Evolutionary conservation across 2,113 vertebrate species (phyloP).

Genomic region (Synchiropus splendidus): DNA sequence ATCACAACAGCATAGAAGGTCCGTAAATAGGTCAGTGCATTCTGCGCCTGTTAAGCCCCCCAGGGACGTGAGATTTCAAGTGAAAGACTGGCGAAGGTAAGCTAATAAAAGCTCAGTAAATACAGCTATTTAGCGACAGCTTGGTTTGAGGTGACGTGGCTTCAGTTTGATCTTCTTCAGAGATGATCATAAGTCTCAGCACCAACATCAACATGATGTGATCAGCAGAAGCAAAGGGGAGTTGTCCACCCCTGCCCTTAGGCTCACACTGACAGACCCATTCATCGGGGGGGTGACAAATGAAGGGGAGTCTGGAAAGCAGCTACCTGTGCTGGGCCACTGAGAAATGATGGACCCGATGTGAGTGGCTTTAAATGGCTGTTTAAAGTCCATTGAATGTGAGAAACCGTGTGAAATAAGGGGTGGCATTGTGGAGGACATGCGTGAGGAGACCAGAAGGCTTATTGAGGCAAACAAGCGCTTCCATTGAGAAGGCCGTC

Average conservation of each 20-base stretch:
- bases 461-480: slow-evolving; percentile 47
- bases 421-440: slow-evolving; percentile 47
- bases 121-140: neutral
- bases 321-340: slow-evolving; percentile 47
- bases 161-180: neutral
- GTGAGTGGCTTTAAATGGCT: slow-evolving; percentile 43
- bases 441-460: slow-evolving; percentile 37
- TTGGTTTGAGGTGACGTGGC: neutral
- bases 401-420: slow-evolving; percentile 43
- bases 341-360: slow-evolving; percentile 32
- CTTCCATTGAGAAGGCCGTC: slow-evolving; percentile 46
- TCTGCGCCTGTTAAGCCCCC: slow-evolving; percentile 38
- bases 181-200: slow-evolving; percentile 50
- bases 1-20: slow-evolving; percentile 47
- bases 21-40: slow-evolving; percentile 44
- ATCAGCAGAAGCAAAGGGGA: slow-evolving; percentile 68
- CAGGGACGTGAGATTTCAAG: slow-evolving; percentile 30
- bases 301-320: slow-evolving; percentile 48
- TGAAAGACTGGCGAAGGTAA: slow-evolving; percentile 7
- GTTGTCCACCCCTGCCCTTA: slow-evolving; percentile 54
- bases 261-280: slow-evolving; percentile 52
- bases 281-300: slow-evolving; percentile 63
- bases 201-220: slow-evolving; percentile 63
- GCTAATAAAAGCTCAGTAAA: slow-evolving; percentile 1
- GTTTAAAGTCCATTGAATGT: slow-evolving; percentile 40